These are phyloP conservation scores for Nymphalis c-album DNA, from an alignment of 2,888 invertebrate genomes.

Conservation along the genomic window DNA sequence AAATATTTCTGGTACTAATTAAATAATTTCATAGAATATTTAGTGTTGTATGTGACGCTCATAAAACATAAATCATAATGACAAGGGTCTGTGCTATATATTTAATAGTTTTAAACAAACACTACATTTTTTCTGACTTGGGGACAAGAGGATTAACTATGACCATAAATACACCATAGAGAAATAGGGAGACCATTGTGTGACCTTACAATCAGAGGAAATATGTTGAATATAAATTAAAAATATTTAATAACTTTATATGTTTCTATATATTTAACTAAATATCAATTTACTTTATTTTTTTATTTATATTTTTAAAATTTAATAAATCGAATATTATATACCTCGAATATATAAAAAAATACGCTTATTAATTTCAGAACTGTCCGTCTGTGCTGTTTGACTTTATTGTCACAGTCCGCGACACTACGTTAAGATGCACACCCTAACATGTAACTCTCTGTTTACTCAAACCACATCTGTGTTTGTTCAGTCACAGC, in stretches of 20 bases:
- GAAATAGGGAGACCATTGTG: neutral
- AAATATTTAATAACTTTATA: no score
- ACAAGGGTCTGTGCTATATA: conserved; percentile 35
- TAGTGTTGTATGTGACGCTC: neutral
- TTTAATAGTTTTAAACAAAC: conserved; percentile 53
- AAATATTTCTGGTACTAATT: no score
- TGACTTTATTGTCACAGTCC: neutral
- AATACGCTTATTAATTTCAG: no score
- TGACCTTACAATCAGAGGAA: no score
- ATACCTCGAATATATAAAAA: no score
- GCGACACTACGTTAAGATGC: neutral
- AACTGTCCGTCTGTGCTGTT: no score
- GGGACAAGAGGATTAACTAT: conserved; percentile 54
- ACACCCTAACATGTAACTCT: neutral
- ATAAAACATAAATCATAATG: neutral
- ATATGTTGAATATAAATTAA: no score
- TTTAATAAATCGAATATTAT: neutral
- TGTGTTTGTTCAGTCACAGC: conserved; percentile 73
- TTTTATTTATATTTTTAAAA: no score
- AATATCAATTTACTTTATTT: neutral
- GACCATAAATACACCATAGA: conserved; percentile 34
- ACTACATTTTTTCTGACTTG: conserved; percentile 47
- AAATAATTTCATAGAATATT: neutral
- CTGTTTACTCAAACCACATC: conserved; percentile 73
- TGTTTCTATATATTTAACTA: no score